Base-by-base conservation (phyloP, 2,797 vertebrate genomes). In the Sebastes aleutianus region DNA sequence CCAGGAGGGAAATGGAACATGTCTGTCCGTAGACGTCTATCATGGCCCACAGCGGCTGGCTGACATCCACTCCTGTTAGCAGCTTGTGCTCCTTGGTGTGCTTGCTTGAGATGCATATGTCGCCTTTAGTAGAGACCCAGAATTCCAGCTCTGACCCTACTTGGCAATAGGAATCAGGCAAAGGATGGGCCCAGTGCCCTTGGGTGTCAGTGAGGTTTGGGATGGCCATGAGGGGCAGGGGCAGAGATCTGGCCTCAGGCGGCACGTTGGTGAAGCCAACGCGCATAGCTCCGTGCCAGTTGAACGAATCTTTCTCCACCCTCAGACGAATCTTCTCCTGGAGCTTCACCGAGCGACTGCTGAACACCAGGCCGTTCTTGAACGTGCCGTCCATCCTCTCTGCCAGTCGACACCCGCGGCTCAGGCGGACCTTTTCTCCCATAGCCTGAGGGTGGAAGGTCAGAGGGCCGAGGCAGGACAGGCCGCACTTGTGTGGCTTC, bases 11-110 rank as follows among this genome's bases (percentile, higher is more conserved):
- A 66, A 97, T 73, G 5, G 93, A 87, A 31, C 86, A 77, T 1
- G 97, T 96, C 88, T 96, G 95, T 24, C 97, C 96, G 0, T 97
- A 97, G 68, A 97, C 27, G 13, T 98, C 97, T 18, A 97, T 90
- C 85, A 98, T 90, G 2, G 95, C 96, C 97, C 97, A 98, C 62
- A 97, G 91, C 0, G 95, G 96, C 31, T 31, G 14, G 1, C 66
- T 74, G 56, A 93, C 1, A 11, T 91, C 82, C 73, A 97, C 78
- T 0, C 86, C 83, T 0, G 8, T 10, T 5, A 87, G 63, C 8
- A 96, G 57, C 65, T 84, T 76, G 0, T 4, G 8, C 3, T 27
- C 22, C 2, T 8, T 16, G 0, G 9, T 22, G 1, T 59, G 53
- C 24, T 83, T 82, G 13, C 27, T 74, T 14, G 4, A 26, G 22